Base-by-base conservation (phyloP, 2,113 vertebrate species). In the Morone saxatilis region DNA sequence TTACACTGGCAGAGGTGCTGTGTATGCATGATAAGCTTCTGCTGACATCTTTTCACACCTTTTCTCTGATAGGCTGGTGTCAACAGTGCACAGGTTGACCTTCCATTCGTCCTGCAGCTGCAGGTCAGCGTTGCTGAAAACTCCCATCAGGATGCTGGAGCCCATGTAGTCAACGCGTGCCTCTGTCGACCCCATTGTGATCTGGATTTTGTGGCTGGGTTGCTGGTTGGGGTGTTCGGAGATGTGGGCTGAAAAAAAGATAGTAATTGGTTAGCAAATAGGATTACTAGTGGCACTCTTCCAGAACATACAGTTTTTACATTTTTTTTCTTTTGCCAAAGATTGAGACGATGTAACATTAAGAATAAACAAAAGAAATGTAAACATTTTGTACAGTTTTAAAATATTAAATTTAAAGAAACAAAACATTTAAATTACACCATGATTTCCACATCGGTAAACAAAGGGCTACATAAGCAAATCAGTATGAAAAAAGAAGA, bases 111-210 rank as follows among this genome's bases (percentile, higher is more conserved):
- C 98, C 86, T 99, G 97, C 31, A 99, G 96, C 91, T 98, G 97
- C 73, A 99, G 96, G 86, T 99, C 97, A 4, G 98, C 98, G 43
- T 99, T 99, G 92, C 98, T 99, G 93, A 99, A 99, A 79, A 99
- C 96, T 0, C 98, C 98, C 98, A 99, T 99, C 68, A 99, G 94
- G 91, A 99, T 99, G 86, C 98, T 99, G 84, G 98, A 98, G 60
- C 98, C 98, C 98, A 99, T 99, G 83, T 99, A 99, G 92, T 99
- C 98, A 85, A 99, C 97, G 9, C 98, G 97, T 1, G 98, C 97
- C 94, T 99, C 98, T 6, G 98, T 99, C n/a, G 98, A 99, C 72
- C 98, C 98, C 98, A 99, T 97, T 8, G 98, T 99, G 92, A 99
- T 97, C 90, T 99, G 97, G 90, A 99, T 98, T 95, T 99, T 99